Percentiles rank a stretch among this genome's conserved stretches.
Evolutionary conservation across 2,888 invertebrate species (phyloP).

Genomic region (Trichogramma evanescens): DNA sequence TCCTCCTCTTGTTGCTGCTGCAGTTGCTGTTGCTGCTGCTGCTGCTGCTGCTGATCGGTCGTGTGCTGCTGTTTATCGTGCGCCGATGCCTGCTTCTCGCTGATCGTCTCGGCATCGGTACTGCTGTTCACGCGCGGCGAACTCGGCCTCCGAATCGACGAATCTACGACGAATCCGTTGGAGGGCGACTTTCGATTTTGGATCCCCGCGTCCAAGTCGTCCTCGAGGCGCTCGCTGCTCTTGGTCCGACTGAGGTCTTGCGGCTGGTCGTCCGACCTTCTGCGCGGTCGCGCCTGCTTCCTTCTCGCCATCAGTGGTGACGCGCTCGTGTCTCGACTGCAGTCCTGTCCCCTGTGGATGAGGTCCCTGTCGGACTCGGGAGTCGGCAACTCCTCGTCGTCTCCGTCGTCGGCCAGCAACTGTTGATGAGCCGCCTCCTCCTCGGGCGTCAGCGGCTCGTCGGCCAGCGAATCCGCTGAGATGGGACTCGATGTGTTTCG

Average conservation of each 20-base stretch:
- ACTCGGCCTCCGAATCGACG: background rate
- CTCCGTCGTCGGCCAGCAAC: constrained; percentile 55
- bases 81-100: constrained; percentile 6
- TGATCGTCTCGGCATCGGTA: constrained; percentile 18
- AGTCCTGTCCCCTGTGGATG: constrained; percentile 23
- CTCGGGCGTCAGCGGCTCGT: constrained; percentile 54
- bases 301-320: constrained; percentile 72
- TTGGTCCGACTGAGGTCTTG: constrained; percentile 54
- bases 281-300: constrained; percentile 78
- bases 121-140: constrained; percentile 19
- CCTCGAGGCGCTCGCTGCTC: background rate
- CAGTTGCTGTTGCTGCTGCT: constrained; percentile 30
- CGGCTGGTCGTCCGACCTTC: constrained; percentile 72
- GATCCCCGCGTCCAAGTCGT: constrained; percentile 2
- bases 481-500: constrained; percentile 24
- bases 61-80: constrained; percentile 15
- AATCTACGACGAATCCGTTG: background rate
- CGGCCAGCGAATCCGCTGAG: constrained; percentile 47
- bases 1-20: constrained; percentile 35
- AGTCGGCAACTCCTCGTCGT: background rate
- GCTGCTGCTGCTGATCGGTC: constrained; percentile 22
- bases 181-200: constrained; percentile 3
- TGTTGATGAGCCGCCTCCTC: constrained; percentile 44
- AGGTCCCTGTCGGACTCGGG: background rate
- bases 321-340: constrained; percentile 54